A percentile compares a stretch with the other conserved stretches of the same genome.
These are phyloP conservation scores for Dromas ardeola DNA, from an alignment of 2,113 vertebrate species.

Conservation along the genomic window DNA sequence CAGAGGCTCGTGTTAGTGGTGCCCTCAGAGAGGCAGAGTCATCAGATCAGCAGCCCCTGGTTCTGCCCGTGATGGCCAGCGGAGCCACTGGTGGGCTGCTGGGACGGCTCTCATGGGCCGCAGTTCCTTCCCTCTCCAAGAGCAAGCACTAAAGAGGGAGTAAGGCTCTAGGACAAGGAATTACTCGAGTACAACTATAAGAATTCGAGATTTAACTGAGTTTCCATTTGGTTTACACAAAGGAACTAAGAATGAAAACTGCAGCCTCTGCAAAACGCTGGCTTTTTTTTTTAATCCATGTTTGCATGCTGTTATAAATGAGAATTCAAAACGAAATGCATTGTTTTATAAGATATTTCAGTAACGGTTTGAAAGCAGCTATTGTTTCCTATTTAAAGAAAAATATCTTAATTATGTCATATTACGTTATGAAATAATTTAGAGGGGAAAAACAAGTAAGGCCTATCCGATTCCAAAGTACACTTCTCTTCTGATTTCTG, in stretches of 20 bases:
- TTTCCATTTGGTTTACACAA: not conserved
- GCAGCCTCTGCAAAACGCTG: not conserved
- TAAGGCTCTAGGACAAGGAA: not conserved
- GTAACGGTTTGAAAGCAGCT: not conserved
- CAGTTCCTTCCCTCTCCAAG: not conserved
- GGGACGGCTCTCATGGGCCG: not conserved
- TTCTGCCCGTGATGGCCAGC: not conserved
- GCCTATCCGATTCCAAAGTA: not conserved
- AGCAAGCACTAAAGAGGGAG: not conserved
- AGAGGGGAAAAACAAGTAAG: not conserved
- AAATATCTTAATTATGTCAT: not conserved
- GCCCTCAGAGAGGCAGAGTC: not conserved
- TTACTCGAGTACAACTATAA: not conserved
- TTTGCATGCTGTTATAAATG: not conserved
- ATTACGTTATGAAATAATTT: not conserved
- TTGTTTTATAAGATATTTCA: not conserved
- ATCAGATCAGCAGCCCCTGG: not conserved
- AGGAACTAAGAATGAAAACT: not conserved
- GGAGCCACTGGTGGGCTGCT: not conserved
- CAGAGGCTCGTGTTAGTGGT: not conserved
- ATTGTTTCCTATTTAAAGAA: not conserved
- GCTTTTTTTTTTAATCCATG: not conserved
- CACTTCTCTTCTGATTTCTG: not conserved
- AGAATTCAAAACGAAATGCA: not conserved
- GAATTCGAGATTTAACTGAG: not conserved